These are phyloP conservation scores for Troides aeacus DNA, from an alignment of 2,888 invertebrate species.

Conservation along the genomic window DNA sequence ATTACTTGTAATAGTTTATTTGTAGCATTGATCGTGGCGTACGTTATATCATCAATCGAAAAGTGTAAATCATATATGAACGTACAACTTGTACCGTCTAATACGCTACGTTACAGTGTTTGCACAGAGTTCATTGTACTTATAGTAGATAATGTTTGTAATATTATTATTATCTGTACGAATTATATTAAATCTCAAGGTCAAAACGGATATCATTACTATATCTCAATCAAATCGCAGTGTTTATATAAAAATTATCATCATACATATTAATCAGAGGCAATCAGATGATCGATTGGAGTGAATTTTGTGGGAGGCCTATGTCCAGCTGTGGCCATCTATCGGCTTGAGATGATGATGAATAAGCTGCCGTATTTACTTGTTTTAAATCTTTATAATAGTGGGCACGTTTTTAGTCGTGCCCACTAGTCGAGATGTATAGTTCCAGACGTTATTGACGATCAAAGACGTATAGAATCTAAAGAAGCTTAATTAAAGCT, in stretches of 20 bases:
- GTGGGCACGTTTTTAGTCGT: too few relatives aligned
- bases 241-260: background rate
- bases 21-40: background rate
- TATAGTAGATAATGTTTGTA: background rate
- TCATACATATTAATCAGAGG: too few relatives aligned
- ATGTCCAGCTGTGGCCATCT: too few relatives aligned
- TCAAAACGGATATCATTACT: background rate
- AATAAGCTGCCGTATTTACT: too few relatives aligned
- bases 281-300: too few relatives aligned
- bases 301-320: too few relatives aligned
- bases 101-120: background rate
- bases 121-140: constrained; percentile 1
- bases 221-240: background rate
- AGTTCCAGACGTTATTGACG: background rate
- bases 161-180: background rate
- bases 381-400: too few relatives aligned
- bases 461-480: background rate
- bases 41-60: too few relatives aligned
- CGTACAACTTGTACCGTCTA: background rate
- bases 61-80: too few relatives aligned
- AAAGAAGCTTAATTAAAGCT: background rate
- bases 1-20: background rate
- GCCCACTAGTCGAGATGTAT: too few relatives aligned
- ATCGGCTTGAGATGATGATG: too few relatives aligned
- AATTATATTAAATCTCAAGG: background rate